A percentile compares a stretch with the other conserved stretches of the same genome.
phyloP scores from a whole-genome alignment of 2,888 invertebrate species.

The Achlya flavicornis region DNA sequence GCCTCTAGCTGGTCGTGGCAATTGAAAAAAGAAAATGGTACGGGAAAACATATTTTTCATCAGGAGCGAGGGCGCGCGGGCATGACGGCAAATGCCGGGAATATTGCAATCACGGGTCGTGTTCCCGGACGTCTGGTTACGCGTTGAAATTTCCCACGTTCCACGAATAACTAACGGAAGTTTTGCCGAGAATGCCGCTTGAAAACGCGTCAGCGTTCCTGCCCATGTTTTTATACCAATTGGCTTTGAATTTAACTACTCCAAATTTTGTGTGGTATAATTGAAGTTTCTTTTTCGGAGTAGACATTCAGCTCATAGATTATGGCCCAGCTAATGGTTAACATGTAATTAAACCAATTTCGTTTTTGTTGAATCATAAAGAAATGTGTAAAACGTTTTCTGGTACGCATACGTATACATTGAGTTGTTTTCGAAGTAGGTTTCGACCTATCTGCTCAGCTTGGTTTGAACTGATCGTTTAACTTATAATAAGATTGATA shows the following conservation, averaged over 20 bases:
- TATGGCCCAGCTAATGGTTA: too few species aligned
- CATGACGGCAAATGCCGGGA: slow-evolving; percentile 45
- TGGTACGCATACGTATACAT: too few species aligned
- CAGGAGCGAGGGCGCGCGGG: slow-evolving; percentile 46
- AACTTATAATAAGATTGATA: too few species aligned
- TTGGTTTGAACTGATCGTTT: too few species aligned
- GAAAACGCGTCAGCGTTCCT: slow-evolving; percentile 1
- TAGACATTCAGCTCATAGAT: background rate
- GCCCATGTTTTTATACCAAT: background rate
- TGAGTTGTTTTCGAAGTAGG: too few species aligned
- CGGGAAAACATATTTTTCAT: slow-evolving; percentile 62
- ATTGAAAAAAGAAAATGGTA: slow-evolving; percentile 44
- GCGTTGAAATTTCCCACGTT: slow-evolving; percentile 43
- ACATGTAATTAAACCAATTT: too few species aligned
- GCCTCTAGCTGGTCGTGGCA: slow-evolving; percentile 35
- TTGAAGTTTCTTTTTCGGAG: background rate
- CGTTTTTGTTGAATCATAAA: too few species aligned
- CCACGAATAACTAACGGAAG: slow-evolving; percentile 38
- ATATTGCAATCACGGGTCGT: slow-evolving; percentile 58
- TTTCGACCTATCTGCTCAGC: too few species aligned
- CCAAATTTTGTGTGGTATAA: background rate
- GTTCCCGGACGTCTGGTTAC: slow-evolving; percentile 27
- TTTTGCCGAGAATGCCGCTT: background rate
- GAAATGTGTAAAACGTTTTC: too few species aligned
- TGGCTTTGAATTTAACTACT: background rate